Percentiles rank a stretch among this genome's conserved stretches.
Conservation (phyloP, 2,113 vertebrate genomes). For the Argyrosomus japonicus region DNA sequence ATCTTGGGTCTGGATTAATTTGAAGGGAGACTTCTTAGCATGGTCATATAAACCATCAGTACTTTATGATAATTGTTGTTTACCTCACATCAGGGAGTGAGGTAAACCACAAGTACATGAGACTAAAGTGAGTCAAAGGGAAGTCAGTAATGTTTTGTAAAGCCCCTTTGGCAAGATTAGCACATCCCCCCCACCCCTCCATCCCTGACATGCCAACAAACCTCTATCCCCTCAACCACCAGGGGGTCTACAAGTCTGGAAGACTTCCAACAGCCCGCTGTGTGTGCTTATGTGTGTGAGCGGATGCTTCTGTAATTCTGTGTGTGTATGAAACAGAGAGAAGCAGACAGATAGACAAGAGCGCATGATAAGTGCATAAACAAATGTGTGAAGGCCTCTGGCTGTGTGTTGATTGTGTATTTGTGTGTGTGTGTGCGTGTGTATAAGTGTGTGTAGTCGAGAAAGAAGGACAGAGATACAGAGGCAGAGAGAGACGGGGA, state of each 20-base stretch:
- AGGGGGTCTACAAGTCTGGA: constrained; percentile 61
- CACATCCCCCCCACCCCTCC: constrained; percentile 48
- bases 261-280: constrained; percentile 58
- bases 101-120: constrained; percentile 1
- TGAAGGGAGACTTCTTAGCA: constrained; percentile 25
- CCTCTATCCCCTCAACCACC: constrained; percentile 66
- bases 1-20: constrained; percentile 27
- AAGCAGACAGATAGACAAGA: constrained; percentile 68
- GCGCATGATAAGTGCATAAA: constrained; percentile 69
- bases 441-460: neutral
- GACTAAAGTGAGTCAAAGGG: constrained; percentile 62
- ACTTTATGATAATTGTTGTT: constrained; percentile 49
- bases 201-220: constrained; percentile 68
- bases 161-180: constrained; percentile 66
- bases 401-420: constrained; percentile 47
- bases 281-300: neutral
- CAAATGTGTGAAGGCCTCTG: constrained; percentile 68
- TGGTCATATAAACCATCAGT: neutral
- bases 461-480: constrained; percentile 11
- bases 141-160: constrained; percentile 61
- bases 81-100: constrained; percentile 49
- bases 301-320: constrained; percentile 25
- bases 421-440: constrained; percentile 31
- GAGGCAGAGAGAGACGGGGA: constrained; percentile 43
- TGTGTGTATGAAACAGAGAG: constrained; percentile 69